phyloP scores from a whole-genome alignment of 2,113 vertebrate species.

The Nothocercus julius region DNA sequence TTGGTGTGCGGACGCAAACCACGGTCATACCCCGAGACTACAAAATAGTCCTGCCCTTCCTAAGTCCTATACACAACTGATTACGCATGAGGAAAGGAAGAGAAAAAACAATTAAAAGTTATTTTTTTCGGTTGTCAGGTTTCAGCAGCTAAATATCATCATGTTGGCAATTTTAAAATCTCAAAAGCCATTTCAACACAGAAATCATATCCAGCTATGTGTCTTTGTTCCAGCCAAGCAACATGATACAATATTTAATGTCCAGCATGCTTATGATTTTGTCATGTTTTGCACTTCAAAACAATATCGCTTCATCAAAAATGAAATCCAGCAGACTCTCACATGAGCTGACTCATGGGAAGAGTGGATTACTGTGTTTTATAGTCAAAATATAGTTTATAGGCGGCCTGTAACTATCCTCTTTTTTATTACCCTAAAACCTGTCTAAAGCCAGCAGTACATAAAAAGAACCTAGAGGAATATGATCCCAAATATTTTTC shows the following conservation, averaged over 20 bases:
- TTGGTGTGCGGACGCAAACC: fast-evolving
- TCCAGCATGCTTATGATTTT: not conserved
- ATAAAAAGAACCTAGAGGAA: not conserved
- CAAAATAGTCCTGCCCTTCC: not conserved
- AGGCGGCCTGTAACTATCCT: not conserved
- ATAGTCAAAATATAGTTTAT: not conserved
- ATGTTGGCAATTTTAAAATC: not conserved
- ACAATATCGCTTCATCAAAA: not conserved
- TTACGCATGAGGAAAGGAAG: not conserved
- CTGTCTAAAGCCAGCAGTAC: not conserved
- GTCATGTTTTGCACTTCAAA: not conserved
- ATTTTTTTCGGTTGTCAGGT: not conserved
- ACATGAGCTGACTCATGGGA: not conserved
- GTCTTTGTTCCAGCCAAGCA: not conserved
- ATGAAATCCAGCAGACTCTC: not conserved
- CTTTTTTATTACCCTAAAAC: not conserved
- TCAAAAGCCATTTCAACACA: not conserved
- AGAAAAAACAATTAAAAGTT: not conserved
- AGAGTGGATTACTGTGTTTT: not conserved
- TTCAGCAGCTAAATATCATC: not conserved
- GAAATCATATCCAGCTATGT: not conserved
- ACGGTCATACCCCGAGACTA: not conserved
- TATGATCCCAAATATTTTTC: not conserved
- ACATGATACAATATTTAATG: not conserved
- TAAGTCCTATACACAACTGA: not conserved